Percentiles rank a stretch among this genome's conserved stretches.
phyloP scores from a whole-genome alignment of 2,888 invertebrate species.

The Chrysomela aeneicollis region DNA sequence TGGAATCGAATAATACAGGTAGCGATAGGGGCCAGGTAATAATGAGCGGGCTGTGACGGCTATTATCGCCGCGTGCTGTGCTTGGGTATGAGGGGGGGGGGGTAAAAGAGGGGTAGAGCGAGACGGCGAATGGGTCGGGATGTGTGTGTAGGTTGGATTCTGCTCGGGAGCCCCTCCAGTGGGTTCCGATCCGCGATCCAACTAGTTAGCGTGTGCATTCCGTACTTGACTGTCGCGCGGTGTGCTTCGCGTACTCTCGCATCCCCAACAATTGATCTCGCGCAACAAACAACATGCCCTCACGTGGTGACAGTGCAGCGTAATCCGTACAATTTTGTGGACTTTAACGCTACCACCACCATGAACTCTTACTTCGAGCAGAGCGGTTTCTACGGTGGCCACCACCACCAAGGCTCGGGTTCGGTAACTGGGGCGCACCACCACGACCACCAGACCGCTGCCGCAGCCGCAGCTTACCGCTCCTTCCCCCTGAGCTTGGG shows the following conservation, averaged over 20 bases:
- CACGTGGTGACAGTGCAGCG: too few relatives aligned
- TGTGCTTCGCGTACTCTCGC: slow-evolving; percentile 51
- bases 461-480: slow-evolving; percentile 76
- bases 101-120: slow-evolving; percentile 57
- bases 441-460: slow-evolving; percentile 76
- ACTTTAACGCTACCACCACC: slow-evolving; percentile 62
- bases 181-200: slow-evolving; percentile 67
- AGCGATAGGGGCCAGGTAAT: slow-evolving; percentile 58
- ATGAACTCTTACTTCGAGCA: slow-evolving; percentile 98
- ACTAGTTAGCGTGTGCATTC: slow-evolving; percentile 72
- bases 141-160: slow-evolving; percentile 66
- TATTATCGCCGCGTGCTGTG: slow-evolving; percentile 57
- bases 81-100: slow-evolving; percentile 56
- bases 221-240: slow-evolving; percentile 59
- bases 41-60: slow-evolving; percentile 59
- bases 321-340: too few relatives aligned
- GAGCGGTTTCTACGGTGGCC: slow-evolving; percentile 92
- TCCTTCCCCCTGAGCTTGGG: slow-evolving; percentile 87
- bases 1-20: slow-evolving; percentile 57
- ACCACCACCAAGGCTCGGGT: slow-evolving; percentile 83
- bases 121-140: slow-evolving; percentile 62
- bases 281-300: too few relatives aligned
- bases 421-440: slow-evolving; percentile 68
- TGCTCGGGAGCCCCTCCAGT: slow-evolving; percentile 68
- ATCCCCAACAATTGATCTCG: slow-evolving; percentile 39